Base-by-base conservation (phyloP, 2,113 vertebrate species). In the Uropsilus gracilis region DNA sequence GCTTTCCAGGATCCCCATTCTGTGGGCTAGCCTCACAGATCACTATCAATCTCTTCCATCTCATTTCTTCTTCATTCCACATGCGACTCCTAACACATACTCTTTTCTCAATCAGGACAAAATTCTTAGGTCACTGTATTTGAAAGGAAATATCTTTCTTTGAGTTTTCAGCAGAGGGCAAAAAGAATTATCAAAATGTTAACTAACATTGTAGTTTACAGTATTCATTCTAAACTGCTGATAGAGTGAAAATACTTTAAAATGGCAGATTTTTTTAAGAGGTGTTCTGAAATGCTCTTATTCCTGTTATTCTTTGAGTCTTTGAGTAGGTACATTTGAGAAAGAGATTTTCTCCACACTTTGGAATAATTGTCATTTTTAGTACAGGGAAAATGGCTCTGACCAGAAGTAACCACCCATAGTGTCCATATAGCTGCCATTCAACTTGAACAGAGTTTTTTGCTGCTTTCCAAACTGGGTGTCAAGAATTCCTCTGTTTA, bases 381-480 rank as follows among this genome's bases (percentile, higher is more conserved):
- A 22, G 42, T 42, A 28, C 48, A 71, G 44, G 42, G 90, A 90
- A 26, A 24, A 37, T 22, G 48, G 10, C 34, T 91, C 34, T n/a
- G 17, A 32, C 10, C 22, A 8, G 46, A 50, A 64, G 37, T 24
- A 32, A 81, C n/a, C 64, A 85, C 64, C 12, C 53, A 18, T 10
- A 6, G 3, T 16, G 14, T 39, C 44, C 8, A 0, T 3, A 14
- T 30, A 28, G 32, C 71, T 76, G 80, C 46, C 53, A 6, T 16
- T 71, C 6, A 4, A 24, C 59, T 64, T 10, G 11, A n/a, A 44
- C 39, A 22, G 9, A 16, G 32, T 6, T 32, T 55, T 53, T 28
- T 50, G 77, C 28, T 82, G 78, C 46, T 95, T 97, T 90, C 16
- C 39, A 89, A 63, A 75, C 34, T 48, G 8, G 37, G 24, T 46